Percentiles rank a stretch among this genome's conserved stretches.
These are phyloP conservation scores for Coelopa pilipes DNA, from an alignment of 2,888 invertebrate genomes.

Conservation along the genomic window DNA sequence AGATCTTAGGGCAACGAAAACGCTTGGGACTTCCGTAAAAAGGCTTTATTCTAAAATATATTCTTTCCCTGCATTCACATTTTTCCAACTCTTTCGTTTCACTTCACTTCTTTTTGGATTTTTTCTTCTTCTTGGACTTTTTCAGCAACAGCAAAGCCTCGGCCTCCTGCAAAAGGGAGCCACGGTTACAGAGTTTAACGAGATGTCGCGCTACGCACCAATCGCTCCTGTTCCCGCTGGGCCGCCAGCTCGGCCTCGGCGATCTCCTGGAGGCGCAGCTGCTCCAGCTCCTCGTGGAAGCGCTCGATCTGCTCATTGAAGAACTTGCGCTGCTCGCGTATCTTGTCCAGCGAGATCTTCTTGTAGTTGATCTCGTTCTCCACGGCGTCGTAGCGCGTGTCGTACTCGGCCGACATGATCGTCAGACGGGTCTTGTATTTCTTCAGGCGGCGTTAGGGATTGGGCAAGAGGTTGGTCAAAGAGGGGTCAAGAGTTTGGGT, in stretches of 20 bases:
- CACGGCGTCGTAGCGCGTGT: conserved; percentile 35
- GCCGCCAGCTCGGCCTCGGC: conserved; percentile 5
- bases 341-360: conserved; percentile 39
- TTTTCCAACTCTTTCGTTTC: not conserved
- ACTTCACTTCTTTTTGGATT: not conserved
- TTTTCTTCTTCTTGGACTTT: not conserved
- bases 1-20: too few relatives aligned
- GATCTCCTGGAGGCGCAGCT: conserved; percentile 16
- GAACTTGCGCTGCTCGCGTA: conserved; percentile 34
- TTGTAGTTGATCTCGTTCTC: conserved; percentile 36
- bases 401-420: conserved; percentile 35
- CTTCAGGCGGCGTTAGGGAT: conserved; percentile 31
- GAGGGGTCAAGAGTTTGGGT: not conserved
- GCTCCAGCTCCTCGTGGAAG: conserved; percentile 41
- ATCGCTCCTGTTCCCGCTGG: not conserved
- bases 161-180: not conserved
- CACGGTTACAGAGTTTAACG: not conserved
- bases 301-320: conserved; percentile 41
- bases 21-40: too few relatives aligned
- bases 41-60: too few relatives aligned
- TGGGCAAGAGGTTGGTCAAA: too few relatives aligned
- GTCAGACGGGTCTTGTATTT: conserved; percentile 39
- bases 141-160: not conserved
- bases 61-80: too few relatives aligned
- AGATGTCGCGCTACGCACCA: not conserved